These are phyloP conservation scores for Philonicus albiceps DNA, from an alignment of 2,888 invertebrate species.

Conservation along the genomic window DNA sequence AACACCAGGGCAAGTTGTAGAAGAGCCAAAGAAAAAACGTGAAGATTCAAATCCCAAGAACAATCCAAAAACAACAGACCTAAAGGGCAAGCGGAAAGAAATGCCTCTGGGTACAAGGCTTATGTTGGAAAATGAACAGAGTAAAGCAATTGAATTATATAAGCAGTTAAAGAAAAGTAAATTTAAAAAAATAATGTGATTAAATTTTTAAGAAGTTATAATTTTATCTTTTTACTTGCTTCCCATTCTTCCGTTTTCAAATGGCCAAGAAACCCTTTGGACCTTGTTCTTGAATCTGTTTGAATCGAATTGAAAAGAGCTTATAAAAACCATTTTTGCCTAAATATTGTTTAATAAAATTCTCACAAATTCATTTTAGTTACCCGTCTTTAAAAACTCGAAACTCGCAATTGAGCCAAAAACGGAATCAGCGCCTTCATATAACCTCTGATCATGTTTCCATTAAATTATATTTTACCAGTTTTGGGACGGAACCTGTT, in stretches of 20 bases:
- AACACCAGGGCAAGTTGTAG: constrained; percentile 50
- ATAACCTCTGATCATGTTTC: too few relatives aligned
- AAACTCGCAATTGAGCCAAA: too few relatives aligned
- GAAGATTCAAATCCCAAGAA: constrained; percentile 27
- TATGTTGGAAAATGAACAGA: constrained; percentile 69
- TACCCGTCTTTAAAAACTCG: too few relatives aligned
- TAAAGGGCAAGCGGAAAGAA: constrained; percentile 70
- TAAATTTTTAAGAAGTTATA: neutral
- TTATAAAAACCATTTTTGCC: too few relatives aligned
- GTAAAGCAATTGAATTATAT: constrained; percentile 69
- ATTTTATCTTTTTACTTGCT: neutral
- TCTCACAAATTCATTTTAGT: too few relatives aligned
- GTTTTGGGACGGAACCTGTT: too few relatives aligned
- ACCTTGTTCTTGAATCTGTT: too few relatives aligned
- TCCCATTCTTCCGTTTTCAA: neutral
- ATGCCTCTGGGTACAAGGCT: constrained; percentile 67
- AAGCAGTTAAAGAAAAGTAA: constrained; percentile 65
- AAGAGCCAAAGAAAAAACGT: neutral
- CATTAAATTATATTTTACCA: too few relatives aligned
- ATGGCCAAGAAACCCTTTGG: too few relatives aligned
- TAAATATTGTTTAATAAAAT: too few relatives aligned
- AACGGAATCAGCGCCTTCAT: too few relatives aligned
- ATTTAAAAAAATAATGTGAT: neutral
- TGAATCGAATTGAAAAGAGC: too few relatives aligned
- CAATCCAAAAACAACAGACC: constrained; percentile 55